phyloP scores from a whole-genome alignment of 2,113 vertebrate species.

The Gallinago paraguaiae region DNA sequence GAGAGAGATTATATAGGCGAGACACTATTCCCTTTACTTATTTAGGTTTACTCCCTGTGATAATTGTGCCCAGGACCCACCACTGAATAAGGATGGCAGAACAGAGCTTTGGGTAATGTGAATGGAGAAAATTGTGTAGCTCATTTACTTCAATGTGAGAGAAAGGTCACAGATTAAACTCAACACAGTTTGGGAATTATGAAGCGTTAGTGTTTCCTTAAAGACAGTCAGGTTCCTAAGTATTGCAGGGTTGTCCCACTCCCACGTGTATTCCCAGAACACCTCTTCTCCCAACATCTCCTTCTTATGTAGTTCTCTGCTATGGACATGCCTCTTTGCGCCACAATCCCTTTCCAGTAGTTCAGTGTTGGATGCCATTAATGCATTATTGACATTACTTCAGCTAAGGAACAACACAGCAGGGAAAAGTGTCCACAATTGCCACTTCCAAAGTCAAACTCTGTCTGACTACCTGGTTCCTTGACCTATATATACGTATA shows the following conservation, averaged over 20 bases:
- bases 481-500: not conserved
- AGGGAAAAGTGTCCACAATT: not conserved
- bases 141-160: not conserved
- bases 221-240: not conserved
- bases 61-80: not conserved
- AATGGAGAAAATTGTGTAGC: not conserved
- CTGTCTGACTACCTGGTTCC: not conserved
- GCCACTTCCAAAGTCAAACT: not conserved
- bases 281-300: not conserved
- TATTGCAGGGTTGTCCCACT: not conserved
- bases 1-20: not conserved
- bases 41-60: not conserved
- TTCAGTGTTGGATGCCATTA: not conserved
- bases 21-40: not conserved
- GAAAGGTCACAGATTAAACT: not conserved
- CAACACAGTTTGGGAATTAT: not conserved
- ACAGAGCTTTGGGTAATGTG: not conserved
- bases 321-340: not conserved
- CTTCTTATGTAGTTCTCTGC: not conserved
- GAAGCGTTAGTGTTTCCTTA: not conserved
- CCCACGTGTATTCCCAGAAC: not conserved
- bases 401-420: not conserved
- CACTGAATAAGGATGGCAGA: not conserved
- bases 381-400: not conserved
- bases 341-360: not conserved